Base-by-base conservation (phyloP, 2,797 vertebrate species). In the Gymnoscopelus braueri region DNA sequence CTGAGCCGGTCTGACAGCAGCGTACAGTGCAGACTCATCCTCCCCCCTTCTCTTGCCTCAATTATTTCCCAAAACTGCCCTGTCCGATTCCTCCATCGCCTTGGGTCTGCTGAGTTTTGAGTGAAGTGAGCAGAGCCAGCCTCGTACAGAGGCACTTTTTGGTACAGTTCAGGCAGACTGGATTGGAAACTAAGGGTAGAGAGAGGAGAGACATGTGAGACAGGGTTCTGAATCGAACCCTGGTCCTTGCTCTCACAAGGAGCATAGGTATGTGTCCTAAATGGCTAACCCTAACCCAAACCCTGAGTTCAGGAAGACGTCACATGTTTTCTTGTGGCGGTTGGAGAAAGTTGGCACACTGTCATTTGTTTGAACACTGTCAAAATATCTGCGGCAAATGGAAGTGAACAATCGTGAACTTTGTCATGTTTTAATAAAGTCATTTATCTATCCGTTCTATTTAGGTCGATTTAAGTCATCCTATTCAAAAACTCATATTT, bases 1-100 rank as follows among this genome's bases (percentile, higher is more conserved):
- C 66, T 87, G 71, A 89, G 47, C 58, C 11, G 3, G 50, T 14
- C 69, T 84, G 88, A 88, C 85, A 84, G 83, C 73, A 53, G 53
- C 47, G 14, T 52, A 75, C 58, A 78, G 64, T 55, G 75, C 56
- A 44, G 19, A 9, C 79, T 72, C 62, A 59, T 48, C 26, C 63
- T 63, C 50, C 53, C 32, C 54, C 59, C 13, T 65, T 14, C 65
- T 60, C 50, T 53, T 60, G 61, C 74, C 52, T 79, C 74, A 29
- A 52, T 15, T 65, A 48, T 54, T 72, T 12, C 47, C 24, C 57
- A 65, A 26, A 77, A 69, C 63, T 48, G 8, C 26, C 48, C 54
- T 9, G 71, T 67, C 56, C 55, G 24, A 4, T 32, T 51, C 9
- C 1, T 11, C 23, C 44, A 48, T 49, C 4, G 26, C 13, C 63